Percentiles rank a stretch among this genome's conserved stretches.
Evolutionary conservation across 2,797 vertebrate genomes (phyloP).

Genomic region (Acridotheres tristis): DNA sequence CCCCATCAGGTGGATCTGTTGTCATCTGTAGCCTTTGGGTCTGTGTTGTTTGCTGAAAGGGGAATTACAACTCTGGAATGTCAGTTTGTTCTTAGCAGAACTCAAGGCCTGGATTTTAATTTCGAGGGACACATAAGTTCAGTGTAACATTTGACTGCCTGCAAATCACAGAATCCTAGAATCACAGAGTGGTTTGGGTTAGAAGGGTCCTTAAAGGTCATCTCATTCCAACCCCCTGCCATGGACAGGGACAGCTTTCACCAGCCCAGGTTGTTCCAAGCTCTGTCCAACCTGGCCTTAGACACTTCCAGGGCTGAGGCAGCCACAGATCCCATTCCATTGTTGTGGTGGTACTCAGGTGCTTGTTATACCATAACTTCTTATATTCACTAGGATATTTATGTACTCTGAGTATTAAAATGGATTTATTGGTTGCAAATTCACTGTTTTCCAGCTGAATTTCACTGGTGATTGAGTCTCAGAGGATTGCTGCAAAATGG

Average conservation of each 20-base stretch:
- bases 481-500: not conserved
- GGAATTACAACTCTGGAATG: rapidly evolving
- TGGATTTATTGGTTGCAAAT: not conserved
- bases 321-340: not conserved
- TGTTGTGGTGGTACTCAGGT: not conserved
- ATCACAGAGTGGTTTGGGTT: not conserved
- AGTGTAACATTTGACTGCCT: not conserved
- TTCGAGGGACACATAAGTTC: rapidly evolving
- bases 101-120: not conserved
- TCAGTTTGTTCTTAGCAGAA: not conserved
- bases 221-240: not conserved
- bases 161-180: not conserved
- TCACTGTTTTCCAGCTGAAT: not conserved
- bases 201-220: not conserved
- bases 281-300: not conserved
- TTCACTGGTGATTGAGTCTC: not conserved
- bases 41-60: not conserved
- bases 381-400: not conserved
- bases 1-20: rapidly evolving
- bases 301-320: not conserved
- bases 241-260: not conserved
- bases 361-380: rapidly evolving
- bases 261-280: not conserved
- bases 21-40: not conserved
- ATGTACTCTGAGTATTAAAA: not conserved